Evolutionary conservation across 1,140 invertebrate genomes (phyloP).

Genomic region (Drosophila virilis): DNA sequence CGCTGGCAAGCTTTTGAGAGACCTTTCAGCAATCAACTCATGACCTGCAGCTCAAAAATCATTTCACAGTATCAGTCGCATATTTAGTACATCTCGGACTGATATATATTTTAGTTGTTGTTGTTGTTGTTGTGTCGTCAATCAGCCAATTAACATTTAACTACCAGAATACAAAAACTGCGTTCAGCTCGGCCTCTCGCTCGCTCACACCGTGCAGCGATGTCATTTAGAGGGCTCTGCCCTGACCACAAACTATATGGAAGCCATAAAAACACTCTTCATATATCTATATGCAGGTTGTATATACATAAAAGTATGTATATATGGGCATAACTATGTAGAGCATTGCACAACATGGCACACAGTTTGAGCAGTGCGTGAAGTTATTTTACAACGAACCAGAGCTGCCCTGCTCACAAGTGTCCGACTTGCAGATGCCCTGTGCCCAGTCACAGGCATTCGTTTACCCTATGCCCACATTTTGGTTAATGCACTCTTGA

Average conservation of each 20-base stretch:
- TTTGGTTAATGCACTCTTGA: too few relatives aligned
- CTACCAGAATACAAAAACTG: conserved; percentile 37
- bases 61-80: conserved; percentile 8
- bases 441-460: too few relatives aligned
- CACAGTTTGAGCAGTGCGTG: conserved; percentile 7
- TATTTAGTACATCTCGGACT: conserved; percentile 15
- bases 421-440: too few relatives aligned
- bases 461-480: too few relatives aligned
- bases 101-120: background rate
- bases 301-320: background rate
- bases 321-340: background rate
- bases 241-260: conserved; percentile 2
- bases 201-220: conserved; percentile 7
- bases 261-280: conserved; percentile 38
- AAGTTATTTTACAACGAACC: conserved; percentile 24
- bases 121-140: conserved; percentile 36
- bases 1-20: background rate
- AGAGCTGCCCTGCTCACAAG: too few relatives aligned
- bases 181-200: background rate
- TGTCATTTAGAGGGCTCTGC: conserved; percentile 7
- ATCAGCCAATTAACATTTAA: conserved; percentile 72
- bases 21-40: conserved; percentile 31
- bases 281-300: background rate
- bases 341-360: conserved; percentile 29
- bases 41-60: conserved; percentile 29